Evolutionary conservation across 2,113 vertebrate species (phyloP).

Genomic region (Rhinopomastus cyanomelas): DNA sequence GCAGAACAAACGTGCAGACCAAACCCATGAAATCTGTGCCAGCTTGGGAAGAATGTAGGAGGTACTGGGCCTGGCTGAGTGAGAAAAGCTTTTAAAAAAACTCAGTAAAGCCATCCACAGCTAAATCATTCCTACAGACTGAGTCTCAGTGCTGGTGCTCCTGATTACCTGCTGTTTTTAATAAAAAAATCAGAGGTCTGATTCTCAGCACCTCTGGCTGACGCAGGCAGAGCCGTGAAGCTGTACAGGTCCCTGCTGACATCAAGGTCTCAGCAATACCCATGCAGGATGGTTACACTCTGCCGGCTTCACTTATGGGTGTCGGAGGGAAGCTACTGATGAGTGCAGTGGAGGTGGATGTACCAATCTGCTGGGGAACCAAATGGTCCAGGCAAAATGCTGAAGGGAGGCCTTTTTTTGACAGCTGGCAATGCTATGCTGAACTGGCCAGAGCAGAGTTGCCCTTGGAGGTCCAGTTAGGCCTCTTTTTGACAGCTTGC

Average conservation of each 20-base stretch:
- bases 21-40: not conserved
- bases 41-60: not conserved
- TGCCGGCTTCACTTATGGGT: rapidly evolving
- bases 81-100: not conserved
- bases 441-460: no score
- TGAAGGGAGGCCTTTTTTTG: not conserved
- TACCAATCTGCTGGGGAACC: constrained; percentile 1
- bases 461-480: no score
- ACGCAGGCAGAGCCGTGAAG: rapidly evolving
- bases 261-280: rapidly evolving
- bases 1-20: not conserved
- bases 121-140: not conserved
- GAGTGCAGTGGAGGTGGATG: not conserved
- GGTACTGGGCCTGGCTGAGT: not conserved
- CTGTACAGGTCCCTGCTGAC: not conserved
- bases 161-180: not conserved
- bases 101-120: not conserved
- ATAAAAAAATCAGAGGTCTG: no score
- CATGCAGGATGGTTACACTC: rapidly evolving
- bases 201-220: not conserved
- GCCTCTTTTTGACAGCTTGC: no score
- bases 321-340: not conserved
- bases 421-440: no score
- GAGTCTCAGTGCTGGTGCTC: not conserved
- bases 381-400: not conserved